phyloP scores from a whole-genome alignment of 2,888 invertebrate genomes.

The Epinotia ramella region DNA sequence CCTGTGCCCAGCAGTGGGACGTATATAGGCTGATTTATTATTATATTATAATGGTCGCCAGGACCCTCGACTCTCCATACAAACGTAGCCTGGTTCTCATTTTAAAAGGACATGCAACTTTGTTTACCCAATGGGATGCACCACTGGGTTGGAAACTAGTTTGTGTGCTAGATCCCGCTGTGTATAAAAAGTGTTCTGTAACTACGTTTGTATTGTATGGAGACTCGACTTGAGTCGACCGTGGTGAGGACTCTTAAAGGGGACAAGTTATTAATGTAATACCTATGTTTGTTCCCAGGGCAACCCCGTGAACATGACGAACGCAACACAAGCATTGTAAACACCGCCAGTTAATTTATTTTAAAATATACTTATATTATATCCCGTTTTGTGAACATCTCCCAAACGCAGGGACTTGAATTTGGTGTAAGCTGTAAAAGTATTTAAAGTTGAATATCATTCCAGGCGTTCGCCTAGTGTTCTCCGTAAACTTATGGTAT shows the following conservation, averaged over 20 bases:
- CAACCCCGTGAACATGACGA: constrained; percentile 57
- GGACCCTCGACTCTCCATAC: no score
- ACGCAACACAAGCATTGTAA: constrained; percentile 45
- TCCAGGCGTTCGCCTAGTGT: constrained; percentile 26
- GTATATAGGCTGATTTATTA: no score
- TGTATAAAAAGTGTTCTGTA: no score
- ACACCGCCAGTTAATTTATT: constrained; percentile 23
- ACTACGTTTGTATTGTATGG: no score
- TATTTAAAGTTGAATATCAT: constrained; percentile 36
- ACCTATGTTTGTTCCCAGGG: constrained; percentile 69
- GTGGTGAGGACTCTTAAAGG: not conserved
- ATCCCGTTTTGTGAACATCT: not conserved
- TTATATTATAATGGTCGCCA: no score
- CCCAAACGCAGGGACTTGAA: constrained; percentile 1
- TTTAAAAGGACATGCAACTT: no score
- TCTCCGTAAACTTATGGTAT: constrained; percentile 53
- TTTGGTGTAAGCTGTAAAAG: constrained; percentile 24
- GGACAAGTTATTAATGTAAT: constrained; percentile 11
- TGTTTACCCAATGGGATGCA: no score
- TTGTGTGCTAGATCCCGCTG: no score
- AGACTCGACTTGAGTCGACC: no score
- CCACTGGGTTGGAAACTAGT: no score
- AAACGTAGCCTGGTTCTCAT: no score
- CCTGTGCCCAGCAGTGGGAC: no score
- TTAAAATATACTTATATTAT: not conserved